phyloP scores from a whole-genome alignment of 2,113 vertebrate species.

The Prunella himalayana region DNA sequence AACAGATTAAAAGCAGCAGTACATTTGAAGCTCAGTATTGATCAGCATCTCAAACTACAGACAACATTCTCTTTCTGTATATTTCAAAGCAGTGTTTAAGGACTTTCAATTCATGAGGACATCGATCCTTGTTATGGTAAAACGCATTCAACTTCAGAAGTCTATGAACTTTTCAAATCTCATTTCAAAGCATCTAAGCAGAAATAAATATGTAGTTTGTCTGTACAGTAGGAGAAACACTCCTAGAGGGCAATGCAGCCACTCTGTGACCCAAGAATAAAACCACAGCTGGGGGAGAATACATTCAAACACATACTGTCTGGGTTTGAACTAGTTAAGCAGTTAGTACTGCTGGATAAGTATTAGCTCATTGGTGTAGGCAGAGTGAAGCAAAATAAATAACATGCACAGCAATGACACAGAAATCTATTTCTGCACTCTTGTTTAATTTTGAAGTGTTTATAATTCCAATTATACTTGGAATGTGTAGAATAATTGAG shows the following conservation, averaged over 20 bases:
- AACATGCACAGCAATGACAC: not conserved
- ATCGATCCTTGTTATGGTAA: not conserved
- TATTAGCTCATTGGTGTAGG: not conserved
- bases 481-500: not conserved
- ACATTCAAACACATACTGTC: too few relatives aligned
- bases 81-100: not conserved
- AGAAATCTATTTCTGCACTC: not conserved
- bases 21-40: not conserved
- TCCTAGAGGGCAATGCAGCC: not conserved
- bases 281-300: not conserved
- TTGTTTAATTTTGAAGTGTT: not conserved
- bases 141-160: not conserved
- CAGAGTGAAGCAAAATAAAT: not conserved
- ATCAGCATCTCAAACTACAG: not conserved
- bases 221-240: not conserved
- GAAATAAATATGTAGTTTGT: not conserved
- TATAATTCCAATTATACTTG: not conserved
- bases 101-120: not conserved
- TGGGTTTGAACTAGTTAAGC: not conserved
- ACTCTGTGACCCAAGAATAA: not conserved
- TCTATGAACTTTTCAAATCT: not conserved
- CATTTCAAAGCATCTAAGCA: not conserved
- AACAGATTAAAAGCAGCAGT: not conserved
- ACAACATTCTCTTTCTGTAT: not conserved
- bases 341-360: not conserved